Percentiles rank a stretch among this genome's conserved stretches.
These are phyloP conservation scores for Holocentrus rufus DNA, from an alignment of 2,797 vertebrate genomes.

Conservation along the genomic window DNA sequence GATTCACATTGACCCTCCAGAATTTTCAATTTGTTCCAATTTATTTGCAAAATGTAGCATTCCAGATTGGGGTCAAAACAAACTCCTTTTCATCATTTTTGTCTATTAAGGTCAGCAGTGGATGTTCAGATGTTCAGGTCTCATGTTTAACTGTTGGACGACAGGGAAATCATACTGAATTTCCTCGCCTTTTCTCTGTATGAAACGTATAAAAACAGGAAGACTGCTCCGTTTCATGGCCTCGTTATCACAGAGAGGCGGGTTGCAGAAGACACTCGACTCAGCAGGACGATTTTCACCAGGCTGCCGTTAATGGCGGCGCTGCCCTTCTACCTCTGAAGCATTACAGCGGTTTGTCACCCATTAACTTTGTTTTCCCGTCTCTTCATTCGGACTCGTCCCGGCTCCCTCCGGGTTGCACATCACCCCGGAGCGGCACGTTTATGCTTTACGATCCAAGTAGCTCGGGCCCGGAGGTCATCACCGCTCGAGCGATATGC, in stretches of 20 bases:
- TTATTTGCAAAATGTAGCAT: background rate
- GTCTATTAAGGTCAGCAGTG: no score
- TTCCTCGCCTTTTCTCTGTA: background rate
- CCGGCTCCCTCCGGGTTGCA: slow-evolving; percentile 28
- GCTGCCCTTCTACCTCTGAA: slow-evolving; percentile 40
- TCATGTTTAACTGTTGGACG: no score
- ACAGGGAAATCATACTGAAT: no score
- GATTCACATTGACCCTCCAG: no score
- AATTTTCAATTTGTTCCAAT: background rate
- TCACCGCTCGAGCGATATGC: slow-evolving; percentile 57
- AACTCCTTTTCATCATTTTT: background rate
- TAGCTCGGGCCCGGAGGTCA: slow-evolving; percentile 24
- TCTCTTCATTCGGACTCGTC: slow-evolving; percentile 34
- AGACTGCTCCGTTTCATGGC: slow-evolving; percentile 11
- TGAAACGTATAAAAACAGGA: background rate
- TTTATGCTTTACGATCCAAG: slow-evolving; percentile 61
- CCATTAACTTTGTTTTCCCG: slow-evolving; percentile 67
- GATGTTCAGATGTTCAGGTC: no score
- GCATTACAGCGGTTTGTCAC: slow-evolving; percentile 46
- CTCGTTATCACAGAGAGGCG: slow-evolving; percentile 42
- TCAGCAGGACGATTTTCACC: slow-evolving; percentile 32
- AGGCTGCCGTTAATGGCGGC: slow-evolving; percentile 48
- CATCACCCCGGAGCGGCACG: slow-evolving; percentile 48
- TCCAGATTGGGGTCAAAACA: background rate
- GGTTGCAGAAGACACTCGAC: slow-evolving; percentile 28